These are phyloP conservation scores for Bombus breviceps DNA, from an alignment of 1,140 invertebrate species.

Conservation along the genomic window DNA sequence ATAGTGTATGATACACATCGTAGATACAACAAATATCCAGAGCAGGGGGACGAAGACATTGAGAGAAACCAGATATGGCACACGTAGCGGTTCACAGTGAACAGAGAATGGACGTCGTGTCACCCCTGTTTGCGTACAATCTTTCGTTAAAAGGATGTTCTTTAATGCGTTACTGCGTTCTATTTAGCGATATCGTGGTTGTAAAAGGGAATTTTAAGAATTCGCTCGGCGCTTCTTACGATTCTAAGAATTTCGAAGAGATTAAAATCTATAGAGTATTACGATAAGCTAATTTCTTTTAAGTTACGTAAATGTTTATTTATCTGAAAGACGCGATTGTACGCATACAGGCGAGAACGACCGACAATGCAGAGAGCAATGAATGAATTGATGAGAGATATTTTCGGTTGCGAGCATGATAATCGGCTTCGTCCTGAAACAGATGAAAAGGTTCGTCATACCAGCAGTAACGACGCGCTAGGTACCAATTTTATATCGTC, in stretches of 20 bases:
- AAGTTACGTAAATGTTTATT: too few species aligned
- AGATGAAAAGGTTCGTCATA: slow-evolving; percentile 78
- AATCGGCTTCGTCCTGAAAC: slow-evolving; percentile 81
- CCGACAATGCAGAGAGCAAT: slow-evolving; percentile 60
- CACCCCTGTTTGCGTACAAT: slow-evolving; percentile 36
- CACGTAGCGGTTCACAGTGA: slow-evolving; percentile 64
- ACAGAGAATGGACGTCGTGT: slow-evolving; percentile 53
- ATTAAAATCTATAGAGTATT: too few species aligned
- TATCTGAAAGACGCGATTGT: slow-evolving; percentile 6
- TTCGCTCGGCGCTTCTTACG: not conserved
- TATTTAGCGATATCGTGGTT: not conserved
- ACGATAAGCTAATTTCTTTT: too few species aligned
- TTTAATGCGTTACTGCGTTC: not conserved
- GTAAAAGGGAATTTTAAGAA: not conserved
- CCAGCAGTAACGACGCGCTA: slow-evolving; percentile 46
- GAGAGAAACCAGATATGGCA: slow-evolving; percentile 62
- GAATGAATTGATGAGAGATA: slow-evolving; percentile 55
- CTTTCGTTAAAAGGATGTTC: not conserved
- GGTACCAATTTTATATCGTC: not conserved
- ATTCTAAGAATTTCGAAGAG: too few species aligned
- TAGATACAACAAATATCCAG: slow-evolving; percentile 64
- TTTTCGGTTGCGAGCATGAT: slow-evolving; percentile 64
- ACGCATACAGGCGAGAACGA: slow-evolving; percentile 33
- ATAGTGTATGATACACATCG: slow-evolving; percentile 51
- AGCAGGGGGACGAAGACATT: slow-evolving; percentile 55